phyloP scores from a whole-genome alignment of 1,140 invertebrate species.

The Monomorium pharaonis region DNA sequence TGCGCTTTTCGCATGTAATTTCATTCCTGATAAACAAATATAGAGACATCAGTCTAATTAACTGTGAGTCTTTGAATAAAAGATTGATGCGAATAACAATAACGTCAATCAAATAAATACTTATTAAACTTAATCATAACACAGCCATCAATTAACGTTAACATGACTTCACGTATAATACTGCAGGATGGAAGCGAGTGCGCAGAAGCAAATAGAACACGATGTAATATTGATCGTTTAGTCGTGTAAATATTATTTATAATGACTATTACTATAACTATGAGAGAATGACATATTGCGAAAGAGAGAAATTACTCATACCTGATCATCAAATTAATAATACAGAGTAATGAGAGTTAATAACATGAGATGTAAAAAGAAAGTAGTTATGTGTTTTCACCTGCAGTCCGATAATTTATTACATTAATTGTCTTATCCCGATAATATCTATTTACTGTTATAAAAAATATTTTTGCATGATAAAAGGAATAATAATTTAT shows the following conservation, averaged over 20 bases:
- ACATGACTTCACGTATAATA: conserved; percentile 16
- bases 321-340: conserved; percentile 20
- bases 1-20: neutral
- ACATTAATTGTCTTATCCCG: neutral
- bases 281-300: neutral
- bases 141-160: conserved; percentile 30
- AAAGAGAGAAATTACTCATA: conserved; percentile 10
- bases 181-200: conserved; percentile 21
- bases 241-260: conserved; percentile 50
- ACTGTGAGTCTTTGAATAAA: neutral
- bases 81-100: neutral
- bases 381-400: neutral
- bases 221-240: conserved; percentile 60
- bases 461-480: neutral
- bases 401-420: neutral
- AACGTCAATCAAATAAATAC: neutral
- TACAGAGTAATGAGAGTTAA: neutral
- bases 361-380: neutral
- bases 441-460: neutral
- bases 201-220: conserved; percentile 53
- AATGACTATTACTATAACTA: conserved; percentile 2
- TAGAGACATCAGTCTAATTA: neutral
- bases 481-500: neutral
- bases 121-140: neutral
- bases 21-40: neutral